Conservation (phyloP, 2,888 invertebrate species). For the Fragum sueziense region DNA sequence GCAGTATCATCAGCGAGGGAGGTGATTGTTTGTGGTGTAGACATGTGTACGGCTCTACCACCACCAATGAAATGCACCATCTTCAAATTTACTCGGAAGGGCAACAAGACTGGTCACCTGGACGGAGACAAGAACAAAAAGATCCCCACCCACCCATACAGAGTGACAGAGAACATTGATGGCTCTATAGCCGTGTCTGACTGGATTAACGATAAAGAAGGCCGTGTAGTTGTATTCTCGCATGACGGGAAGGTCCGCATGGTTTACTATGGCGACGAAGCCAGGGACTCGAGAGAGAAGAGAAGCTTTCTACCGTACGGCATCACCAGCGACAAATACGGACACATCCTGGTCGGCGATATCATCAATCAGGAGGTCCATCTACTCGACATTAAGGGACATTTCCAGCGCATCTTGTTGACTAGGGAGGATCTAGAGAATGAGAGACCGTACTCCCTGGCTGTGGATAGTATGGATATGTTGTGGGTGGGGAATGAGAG, state of each 20-base stretch:
- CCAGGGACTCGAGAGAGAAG: constrained; percentile 28
- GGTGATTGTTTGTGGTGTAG: constrained; percentile 57
- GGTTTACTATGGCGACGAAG: constrained; percentile 52
- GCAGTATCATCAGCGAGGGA: constrained; percentile 47
- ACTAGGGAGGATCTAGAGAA: constrained; percentile 43
- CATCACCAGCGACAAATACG: constrained; percentile 53
- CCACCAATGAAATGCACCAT: constrained; percentile 53
- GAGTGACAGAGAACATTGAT: constrained; percentile 60
- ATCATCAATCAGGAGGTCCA: constrained; percentile 56
- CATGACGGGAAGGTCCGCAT: constrained; percentile 60
- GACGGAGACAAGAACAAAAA: constrained; percentile 53
- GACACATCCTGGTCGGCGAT: constrained; percentile 56
- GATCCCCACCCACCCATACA: constrained; percentile 56
- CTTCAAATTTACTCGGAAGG: constrained; percentile 58
- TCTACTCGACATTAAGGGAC: constrained; percentile 55
- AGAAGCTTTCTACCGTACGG: constrained; percentile 56
- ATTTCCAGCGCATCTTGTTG: constrained; percentile 52
- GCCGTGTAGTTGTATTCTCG: constrained; percentile 56
- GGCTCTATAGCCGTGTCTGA: constrained; percentile 57
- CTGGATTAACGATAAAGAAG: constrained; percentile 59
- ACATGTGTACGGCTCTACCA: constrained; percentile 51
- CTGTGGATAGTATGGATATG: constrained; percentile 54
- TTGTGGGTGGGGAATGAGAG: constrained; percentile 63
- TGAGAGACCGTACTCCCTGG: constrained; percentile 58
- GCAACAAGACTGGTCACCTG: constrained; percentile 58